These are phyloP conservation scores for Illadopsis cleaveri DNA, from an alignment of 2,113 vertebrate genomes.

Conservation along the genomic window DNA sequence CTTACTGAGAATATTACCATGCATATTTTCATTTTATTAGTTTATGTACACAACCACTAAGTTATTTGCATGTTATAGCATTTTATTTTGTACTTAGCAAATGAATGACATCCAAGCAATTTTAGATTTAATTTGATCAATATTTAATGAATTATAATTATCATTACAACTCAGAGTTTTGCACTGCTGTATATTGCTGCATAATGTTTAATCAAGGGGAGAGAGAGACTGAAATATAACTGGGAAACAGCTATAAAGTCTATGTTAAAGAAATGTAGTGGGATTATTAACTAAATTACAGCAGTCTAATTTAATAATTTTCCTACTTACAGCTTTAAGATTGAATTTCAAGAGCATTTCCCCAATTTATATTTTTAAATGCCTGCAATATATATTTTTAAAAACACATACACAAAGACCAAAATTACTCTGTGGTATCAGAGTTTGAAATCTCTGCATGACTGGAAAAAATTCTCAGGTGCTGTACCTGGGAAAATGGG, in stretches of 20 bases:
- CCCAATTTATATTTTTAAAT: neutral
- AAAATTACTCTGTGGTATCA: neutral
- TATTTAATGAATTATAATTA: conserved; percentile 70
- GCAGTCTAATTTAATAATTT: conserved; percentile 41
- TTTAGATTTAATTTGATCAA: conserved; percentile 59
- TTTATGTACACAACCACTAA: conserved; percentile 4
- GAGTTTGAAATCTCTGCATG: neutral
- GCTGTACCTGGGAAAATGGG: neutral
- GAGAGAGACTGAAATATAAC: conserved; percentile 15
- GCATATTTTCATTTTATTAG: conserved; percentile 13
- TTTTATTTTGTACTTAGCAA: conserved; percentile 38
- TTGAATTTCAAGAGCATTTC: neutral
- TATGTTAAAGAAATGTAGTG: neutral
- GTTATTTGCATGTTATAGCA: conserved; percentile 4
- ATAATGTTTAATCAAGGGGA: conserved; percentile 58
- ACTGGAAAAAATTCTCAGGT: neutral
- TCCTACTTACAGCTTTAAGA: neutral
- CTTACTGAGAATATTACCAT: neutral
- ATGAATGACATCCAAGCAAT: conserved; percentile 14
- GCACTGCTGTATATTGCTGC: neutral
- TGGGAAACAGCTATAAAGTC: conserved; percentile 14
- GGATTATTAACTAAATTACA: conserved; percentile 47
- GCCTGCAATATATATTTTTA: neutral
- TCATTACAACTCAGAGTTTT: conserved; percentile 13
- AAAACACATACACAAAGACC: neutral